A percentile compares a stretch with the other conserved stretches of the same genome.
These are phyloP conservation scores for Lithophane ornitopus DNA, from an alignment of 2,888 invertebrate species.

Conservation along the genomic window DNA sequence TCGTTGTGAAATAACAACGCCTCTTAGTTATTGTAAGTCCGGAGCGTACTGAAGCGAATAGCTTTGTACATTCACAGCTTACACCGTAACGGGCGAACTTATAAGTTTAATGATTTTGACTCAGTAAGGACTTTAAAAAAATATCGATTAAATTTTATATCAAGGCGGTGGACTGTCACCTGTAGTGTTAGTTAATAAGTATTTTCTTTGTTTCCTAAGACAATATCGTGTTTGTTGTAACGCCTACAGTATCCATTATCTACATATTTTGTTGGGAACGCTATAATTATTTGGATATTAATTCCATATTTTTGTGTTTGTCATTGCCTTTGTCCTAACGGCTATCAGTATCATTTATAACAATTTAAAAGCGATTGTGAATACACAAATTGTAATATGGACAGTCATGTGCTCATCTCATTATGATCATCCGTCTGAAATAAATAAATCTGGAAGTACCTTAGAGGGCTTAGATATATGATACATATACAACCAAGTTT, in stretches of 20 bases:
- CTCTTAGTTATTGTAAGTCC: slow-evolving; percentile 51
- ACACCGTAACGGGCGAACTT: slow-evolving; percentile 24
- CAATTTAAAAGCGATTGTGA: slow-evolving; percentile 20
- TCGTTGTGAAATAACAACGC: slow-evolving; percentile 60
- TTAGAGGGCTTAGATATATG: slow-evolving; percentile 3
- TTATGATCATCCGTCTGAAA: slow-evolving; percentile 2
- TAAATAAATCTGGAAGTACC: slow-evolving; percentile 7
- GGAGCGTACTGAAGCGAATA: slow-evolving; percentile 31
- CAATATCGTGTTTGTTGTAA: slow-evolving; percentile 3
- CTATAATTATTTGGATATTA: slow-evolving; percentile 6
- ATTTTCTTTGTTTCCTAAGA: neutral
- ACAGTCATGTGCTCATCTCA: slow-evolving; percentile 17
- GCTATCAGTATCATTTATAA: slow-evolving; percentile 14
- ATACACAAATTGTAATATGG: slow-evolving; percentile 1
- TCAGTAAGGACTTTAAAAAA: slow-evolving; percentile 13
- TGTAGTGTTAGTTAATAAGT: neutral
- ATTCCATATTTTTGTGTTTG: slow-evolving; percentile 1
- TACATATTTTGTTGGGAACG: neutral
- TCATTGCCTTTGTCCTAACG: slow-evolving; percentile 13
- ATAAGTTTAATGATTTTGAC: slow-evolving; percentile 13
- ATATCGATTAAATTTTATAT: slow-evolving; percentile 26
- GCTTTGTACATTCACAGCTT: slow-evolving; percentile 44
- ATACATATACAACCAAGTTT: slow-evolving; percentile 3
- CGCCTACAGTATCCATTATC: neutral
- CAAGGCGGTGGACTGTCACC: neutral